Evolutionary conservation across 2,888 invertebrate species (phyloP).

Genomic region (Caenorhabditis sp.): DNA sequence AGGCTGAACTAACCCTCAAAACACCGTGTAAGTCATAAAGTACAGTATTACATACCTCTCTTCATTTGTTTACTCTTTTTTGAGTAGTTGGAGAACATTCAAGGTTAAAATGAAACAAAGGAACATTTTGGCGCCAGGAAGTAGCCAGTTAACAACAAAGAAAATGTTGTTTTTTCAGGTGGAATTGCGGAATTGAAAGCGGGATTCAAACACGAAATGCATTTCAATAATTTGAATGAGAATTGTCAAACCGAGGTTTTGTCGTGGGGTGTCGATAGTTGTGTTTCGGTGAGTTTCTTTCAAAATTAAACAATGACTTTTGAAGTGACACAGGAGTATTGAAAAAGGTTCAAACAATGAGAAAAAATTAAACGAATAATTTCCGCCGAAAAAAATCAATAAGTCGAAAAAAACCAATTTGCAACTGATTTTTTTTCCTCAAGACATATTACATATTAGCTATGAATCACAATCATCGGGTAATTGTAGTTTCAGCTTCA

Average conservation of each 20-base stretch:
- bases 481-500: too few relatives aligned
- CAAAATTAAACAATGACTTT: background rate
- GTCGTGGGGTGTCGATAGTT: slow-evolving; percentile 74
- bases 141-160: background rate
- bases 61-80: background rate
- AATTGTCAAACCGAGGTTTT: slow-evolving; percentile 72
- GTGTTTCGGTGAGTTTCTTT: slow-evolving; percentile 69
- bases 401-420: too few relatives aligned
- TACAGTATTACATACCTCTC: background rate
- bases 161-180: slow-evolving; percentile 49
- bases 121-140: background rate
- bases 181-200: slow-evolving; percentile 72
- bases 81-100: background rate
- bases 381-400: too few relatives aligned
- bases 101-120: slow-evolving; percentile 1
- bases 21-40: slow-evolving; percentile 72
- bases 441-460: too few relatives aligned
- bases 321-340: slow-evolving; percentile 18
- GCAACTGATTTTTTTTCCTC: too few relatives aligned
- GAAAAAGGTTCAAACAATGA: background rate
- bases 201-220: slow-evolving; percentile 72
- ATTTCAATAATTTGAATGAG: slow-evolving; percentile 71
- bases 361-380: background rate
- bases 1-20: slow-evolving; percentile 73
- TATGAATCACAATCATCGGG: too few relatives aligned